Evolutionary conservation across 53 echinoderm and acorn worm genomes (phyloP), one percentile per base, ranked within the genome.

Genomic region (Arbacia lixula): DNA sequence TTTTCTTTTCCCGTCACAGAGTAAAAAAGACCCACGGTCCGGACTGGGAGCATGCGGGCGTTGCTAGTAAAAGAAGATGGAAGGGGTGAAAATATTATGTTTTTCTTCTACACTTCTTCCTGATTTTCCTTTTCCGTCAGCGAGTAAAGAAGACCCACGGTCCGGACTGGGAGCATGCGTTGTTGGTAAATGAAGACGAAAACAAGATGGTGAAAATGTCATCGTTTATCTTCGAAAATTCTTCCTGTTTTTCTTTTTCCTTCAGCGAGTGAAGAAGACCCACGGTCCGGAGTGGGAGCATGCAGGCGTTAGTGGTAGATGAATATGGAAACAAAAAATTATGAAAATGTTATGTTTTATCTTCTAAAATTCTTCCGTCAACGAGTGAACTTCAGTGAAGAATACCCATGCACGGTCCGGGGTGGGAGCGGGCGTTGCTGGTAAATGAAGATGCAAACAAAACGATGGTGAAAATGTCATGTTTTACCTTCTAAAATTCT

Each of bases 221-320:
- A 38, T n/a, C 24, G n/a, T 4, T 29, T 57, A 3, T 1, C 34
- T 31, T 26, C 52, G 8, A 84, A 20, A 25, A 1, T 32, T 22
- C 54, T 5, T 66, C 14, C 10, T 10, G 14, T 10, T 14, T 46
- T 46, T 46, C 49, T 36, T 29, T 25, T 41, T 27, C 5, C 8
- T 65, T 6, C 76, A 99, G 99, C 88, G 99, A 22, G 88, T 95
- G 68, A 90, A 89, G 85, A 99, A 99, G 73, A 99, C 91, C 6
- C 99, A 99, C 77, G 99, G 99, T 17, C 99, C 99, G 4, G 99
- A 99, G 35, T 99, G 90, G 49, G 94, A 99, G 63, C 93, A 95
- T n/a, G 94, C 94, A n/a, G n/a, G n/a, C n/a, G n/a, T n/a, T n/a
- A n/a, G n/a, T n/a, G n/a, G n/a, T n/a, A n/a, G n/a, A n/a, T n/a